A percentile compares a stretch with the other conserved stretches of the same genome.
These are phyloP conservation scores for Sylvietta virens DNA, from an alignment of 2,113 vertebrate genomes.

Conservation along the genomic window DNA sequence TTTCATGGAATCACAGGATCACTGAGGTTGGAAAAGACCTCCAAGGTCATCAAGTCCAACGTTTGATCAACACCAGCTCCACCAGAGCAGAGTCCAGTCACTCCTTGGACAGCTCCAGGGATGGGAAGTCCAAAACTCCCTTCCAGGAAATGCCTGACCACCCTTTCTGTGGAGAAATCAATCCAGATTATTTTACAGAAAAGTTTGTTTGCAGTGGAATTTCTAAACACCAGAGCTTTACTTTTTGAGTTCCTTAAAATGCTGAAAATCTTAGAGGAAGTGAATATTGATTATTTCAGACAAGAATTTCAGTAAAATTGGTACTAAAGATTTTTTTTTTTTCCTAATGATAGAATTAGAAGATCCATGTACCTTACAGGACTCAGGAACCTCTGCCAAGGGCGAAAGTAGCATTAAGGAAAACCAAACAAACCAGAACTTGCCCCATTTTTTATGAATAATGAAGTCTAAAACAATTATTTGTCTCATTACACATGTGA, in stretches of 20 bases:
- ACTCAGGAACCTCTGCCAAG: background rate
- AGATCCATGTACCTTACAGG: background rate
- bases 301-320: background rate
- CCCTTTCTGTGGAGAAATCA: rapidly evolving
- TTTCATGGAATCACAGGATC: background rate
- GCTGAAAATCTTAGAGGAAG: background rate
- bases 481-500: background rate
- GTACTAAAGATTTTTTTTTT: background rate
- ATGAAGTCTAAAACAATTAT: background rate
- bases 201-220: background rate
- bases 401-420: background rate
- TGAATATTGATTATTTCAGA: background rate
- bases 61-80: background rate
- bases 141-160: rapidly evolving
- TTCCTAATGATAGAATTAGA: background rate
- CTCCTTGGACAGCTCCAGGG: background rate
- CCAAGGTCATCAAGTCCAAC: background rate
- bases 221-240: background rate
- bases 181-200: background rate
- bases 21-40: background rate
- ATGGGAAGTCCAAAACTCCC: background rate
- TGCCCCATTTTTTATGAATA: background rate
- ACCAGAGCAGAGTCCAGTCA: background rate
- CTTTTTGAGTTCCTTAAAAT: background rate
- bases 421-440: background rate